Evolutionary conservation across 2,797 vertebrate genomes (phyloP), one percentile per base, ranked within the genome.

Genomic region (Fundulus diaphanus): DNA sequence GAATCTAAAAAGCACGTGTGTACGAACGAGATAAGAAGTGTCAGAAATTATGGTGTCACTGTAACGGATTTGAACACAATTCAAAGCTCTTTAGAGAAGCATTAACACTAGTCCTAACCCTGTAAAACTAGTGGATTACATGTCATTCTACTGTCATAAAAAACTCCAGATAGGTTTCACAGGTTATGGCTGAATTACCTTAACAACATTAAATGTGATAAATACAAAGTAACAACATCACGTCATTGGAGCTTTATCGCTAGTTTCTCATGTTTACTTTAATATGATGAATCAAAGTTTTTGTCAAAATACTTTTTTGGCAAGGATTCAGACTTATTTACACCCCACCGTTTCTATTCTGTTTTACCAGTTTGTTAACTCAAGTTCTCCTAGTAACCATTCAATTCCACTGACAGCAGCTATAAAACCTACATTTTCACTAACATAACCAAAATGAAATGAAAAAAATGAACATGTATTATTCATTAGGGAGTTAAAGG

Each of bases 21-120:
- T 9, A 8, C n/a, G 29, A 1, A 1, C 2, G 13, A 61, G 20
- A 61, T 51, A 70, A 52, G 24, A 42, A 61, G 33, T 42, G 49
- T 16, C 35, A 5, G 27, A 78, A 73, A 78, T 13, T 59, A 49
- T 20, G 35, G 40, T 13, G 40, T 63, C 42, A 72, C 31, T 63
- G 5, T n/a, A 48, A 73, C 31, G 48, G 56, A 73, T 48, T 27
- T 65, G 31, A 52, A 49, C 24, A 73, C 7, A 16, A 31, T 52
- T 72, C 51, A 46, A 66, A 63, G 46, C 24, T 40, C 12, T 69
- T 77, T 69, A 67, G 78, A 72, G 24, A 20, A 37, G 3, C 31
- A 48, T 65, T 52, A 27, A 35, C 37, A 24, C 0, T 7, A 57
- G 12, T 42, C 2, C 27, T 7, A 22, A 27, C 29, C 1, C 29